Percentiles rank a stretch among this genome's conserved stretches.
phyloP scores from a whole-genome alignment of 1,140 invertebrate genomes.

The Drosophila albomicans region DNA sequence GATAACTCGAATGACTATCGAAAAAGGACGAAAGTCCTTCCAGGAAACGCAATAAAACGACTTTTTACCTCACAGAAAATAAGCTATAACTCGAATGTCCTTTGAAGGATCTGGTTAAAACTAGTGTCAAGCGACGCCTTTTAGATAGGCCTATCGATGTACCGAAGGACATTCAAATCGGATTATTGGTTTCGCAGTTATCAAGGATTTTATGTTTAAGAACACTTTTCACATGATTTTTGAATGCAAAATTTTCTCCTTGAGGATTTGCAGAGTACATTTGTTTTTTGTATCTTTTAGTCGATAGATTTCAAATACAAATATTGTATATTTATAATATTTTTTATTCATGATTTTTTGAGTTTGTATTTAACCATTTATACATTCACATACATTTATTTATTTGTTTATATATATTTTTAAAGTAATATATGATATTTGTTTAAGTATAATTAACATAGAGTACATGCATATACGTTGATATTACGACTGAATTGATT shows the following conservation, averaged over 20 bases:
- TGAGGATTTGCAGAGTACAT: not conserved
- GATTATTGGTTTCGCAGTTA: not conserved
- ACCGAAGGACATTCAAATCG: not conserved
- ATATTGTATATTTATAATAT: not conserved
- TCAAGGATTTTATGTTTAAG: not conserved
- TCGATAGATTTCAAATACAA: not conserved
- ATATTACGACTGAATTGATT: constrained; percentile 30
- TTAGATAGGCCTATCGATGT: not conserved
- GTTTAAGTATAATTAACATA: constrained; percentile 16
- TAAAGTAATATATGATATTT: constrained; percentile 17
- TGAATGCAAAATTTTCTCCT: not conserved
- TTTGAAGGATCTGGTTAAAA: not conserved
- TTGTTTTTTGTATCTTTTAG: not conserved
- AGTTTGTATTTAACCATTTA: not conserved
- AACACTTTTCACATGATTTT: not conserved
- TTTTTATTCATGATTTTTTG: constrained; percentile 7
- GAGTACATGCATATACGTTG: constrained; percentile 10
- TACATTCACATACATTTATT: not conserved
- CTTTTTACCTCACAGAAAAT: not conserved
- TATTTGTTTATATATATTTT: constrained; percentile 9
- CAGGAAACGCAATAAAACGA: not conserved
- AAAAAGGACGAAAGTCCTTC: constrained; percentile 8
- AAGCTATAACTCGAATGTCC: not conserved
- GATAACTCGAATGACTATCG: too few relatives aligned
- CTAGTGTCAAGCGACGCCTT: not conserved